phyloP scores from a whole-genome alignment of 2,888 invertebrate species.

The Lycia hirtaria region DNA sequence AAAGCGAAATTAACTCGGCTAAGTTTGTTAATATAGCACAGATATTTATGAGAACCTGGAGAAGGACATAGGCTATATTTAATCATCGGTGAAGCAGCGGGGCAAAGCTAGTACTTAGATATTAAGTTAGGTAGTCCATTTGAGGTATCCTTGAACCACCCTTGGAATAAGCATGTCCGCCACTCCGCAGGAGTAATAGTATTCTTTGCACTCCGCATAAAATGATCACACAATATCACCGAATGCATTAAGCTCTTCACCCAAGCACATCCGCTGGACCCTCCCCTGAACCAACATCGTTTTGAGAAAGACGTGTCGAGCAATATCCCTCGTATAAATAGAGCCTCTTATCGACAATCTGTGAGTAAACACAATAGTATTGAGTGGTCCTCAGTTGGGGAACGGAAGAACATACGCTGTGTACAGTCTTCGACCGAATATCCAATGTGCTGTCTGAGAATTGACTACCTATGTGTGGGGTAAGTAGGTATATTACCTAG shows the following conservation, averaged over 20 bases:
- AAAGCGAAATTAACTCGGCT: too few relatives aligned
- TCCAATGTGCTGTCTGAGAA: slow-evolving; percentile 40
- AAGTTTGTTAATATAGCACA: too few relatives aligned
- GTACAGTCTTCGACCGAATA: slow-evolving; percentile 38
- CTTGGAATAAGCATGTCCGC: too few relatives aligned
- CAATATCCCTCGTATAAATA: slow-evolving; percentile 38
- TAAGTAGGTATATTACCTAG: slow-evolving; percentile 2
- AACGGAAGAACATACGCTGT: slow-evolving; percentile 31
- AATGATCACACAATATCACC: slow-evolving; percentile 6
- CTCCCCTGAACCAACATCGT: slow-evolving; percentile 16
- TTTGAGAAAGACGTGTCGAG: slow-evolving; percentile 25
- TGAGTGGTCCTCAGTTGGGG: slow-evolving; percentile 38
- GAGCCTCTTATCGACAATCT: slow-evolving; percentile 44
- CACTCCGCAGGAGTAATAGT: too few relatives aligned
- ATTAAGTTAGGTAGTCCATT: too few relatives aligned
- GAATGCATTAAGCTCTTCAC: slow-evolving; percentile 22
- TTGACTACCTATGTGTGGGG: slow-evolving; percentile 22
- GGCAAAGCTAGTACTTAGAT: too few relatives aligned
- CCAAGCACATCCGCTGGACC: slow-evolving; percentile 18
- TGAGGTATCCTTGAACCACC: too few relatives aligned
- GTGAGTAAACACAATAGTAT: slow-evolving; percentile 43
- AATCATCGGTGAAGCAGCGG: too few relatives aligned
- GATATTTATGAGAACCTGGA: too few relatives aligned
- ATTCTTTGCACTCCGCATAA: too few relatives aligned
- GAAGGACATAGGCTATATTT: too few relatives aligned